Evolutionary conservation across 2,113 vertebrate genomes (phyloP), one percentile per base, ranked within the genome.

Genomic region (Rhea americana): DNA sequence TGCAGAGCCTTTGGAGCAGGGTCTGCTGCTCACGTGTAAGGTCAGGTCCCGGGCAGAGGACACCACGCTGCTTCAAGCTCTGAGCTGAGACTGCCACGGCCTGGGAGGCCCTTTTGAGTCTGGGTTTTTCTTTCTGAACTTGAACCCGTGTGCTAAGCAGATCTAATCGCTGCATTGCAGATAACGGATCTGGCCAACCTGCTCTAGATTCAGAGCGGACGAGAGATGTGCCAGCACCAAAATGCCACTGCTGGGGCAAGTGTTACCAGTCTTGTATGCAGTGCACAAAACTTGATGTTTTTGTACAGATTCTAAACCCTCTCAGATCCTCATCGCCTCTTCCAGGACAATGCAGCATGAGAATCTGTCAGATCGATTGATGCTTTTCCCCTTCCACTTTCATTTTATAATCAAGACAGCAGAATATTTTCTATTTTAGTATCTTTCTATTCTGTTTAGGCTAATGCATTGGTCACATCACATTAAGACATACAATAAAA

Each of bases 241-340:
- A 78, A 75, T 11, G 58, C 53, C 2, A 4, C 62, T 88, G 37
- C 5, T 43, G 47, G 43, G 73, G 15, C 19, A 37, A 51, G 51
- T 1, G 35, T 48, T 26, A 48, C 65, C 59, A 51, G 82, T 79
- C 48, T 19, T n/a, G 63, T 53, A 20, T 20, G 7, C n/a, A 20
- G 6, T 0, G 0, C 32, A 28, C n/a, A 45, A 14, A 59, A 35
- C 24, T 3, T 22, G n/a, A 3, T 4, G 0, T 4, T 41, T 58
- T 13, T 67, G 11, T 18, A 4, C 2, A n/a, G 81, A 67, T n/a
- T 35, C 32, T 8, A 21, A 84, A 70, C 19, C 47, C 48, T 45
- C 63, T 45, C 61, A 50, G 81, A 75, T 16, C 8, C 32, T 22
- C n/a, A 20, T 58, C 35, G 71, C 11, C 21, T 76, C 65, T 66